Base-by-base conservation (phyloP, 1,140 invertebrate species). In the Hesperophylax magnus region DNA sequence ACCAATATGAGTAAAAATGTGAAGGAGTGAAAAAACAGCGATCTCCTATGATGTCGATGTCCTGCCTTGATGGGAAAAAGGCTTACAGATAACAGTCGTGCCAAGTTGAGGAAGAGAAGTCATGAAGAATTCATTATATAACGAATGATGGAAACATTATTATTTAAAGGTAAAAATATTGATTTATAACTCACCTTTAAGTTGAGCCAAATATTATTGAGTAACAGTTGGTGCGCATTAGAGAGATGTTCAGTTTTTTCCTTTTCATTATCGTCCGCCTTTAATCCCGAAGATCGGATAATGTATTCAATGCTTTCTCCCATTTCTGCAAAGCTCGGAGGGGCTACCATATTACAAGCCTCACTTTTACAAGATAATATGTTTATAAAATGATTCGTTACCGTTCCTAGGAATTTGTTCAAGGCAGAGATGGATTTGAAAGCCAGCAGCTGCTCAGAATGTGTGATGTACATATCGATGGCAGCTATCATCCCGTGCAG, bases 171-270 rank as follows among this genome's bases (percentile, higher is more conserved):
- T 47, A 14, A 47, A 47, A 0, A 39, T 47, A 14, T 47, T 14
- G 11, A 47, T 14, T 52, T 61, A 20, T 60, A 1, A 85, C 79
- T 82, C 88, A 95, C 94, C 92, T 95, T 96, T 18, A 96, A 89
- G 83, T 94, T 96, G 81, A 95, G 89, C 95, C 95, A 96, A 84
- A 96, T 92, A 87, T 93, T 94, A 81, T 93, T 93, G 17, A 95
- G 85, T 84, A 96, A 91, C 82, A 94, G 85, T 88, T 94, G 91
- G 88, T 94, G 92, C 79, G 94, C 90, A 77, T 92, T 89, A 76
- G 92, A 92, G 80, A 94, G 84, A 85, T 88, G 87, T 80, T 88
- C 79, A 61, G 84, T 78, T 80, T 89, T 86, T 63, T 80, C 80
- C 53, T 82, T 81, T 0, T 77, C 20, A 24, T 24, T 27, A 77